Percentiles rank a stretch among this genome's conserved stretches.
phyloP scores from a whole-genome alignment of 2,113 vertebrate species.

The Mus pahari region DNA sequence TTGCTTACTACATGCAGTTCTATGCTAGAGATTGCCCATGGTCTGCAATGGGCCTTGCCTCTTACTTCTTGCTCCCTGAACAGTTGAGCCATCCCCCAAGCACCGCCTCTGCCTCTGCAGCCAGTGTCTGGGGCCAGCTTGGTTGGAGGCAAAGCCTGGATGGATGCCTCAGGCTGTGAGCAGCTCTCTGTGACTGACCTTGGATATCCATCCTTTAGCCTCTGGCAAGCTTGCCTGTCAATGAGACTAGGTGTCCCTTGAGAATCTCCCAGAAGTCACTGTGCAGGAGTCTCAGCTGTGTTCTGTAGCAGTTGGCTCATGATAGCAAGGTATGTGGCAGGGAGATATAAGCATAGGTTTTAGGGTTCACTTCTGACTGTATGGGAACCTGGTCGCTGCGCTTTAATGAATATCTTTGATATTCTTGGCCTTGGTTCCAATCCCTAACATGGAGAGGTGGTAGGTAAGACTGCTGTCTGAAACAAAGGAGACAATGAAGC shows the following conservation, averaged over 20 bases:
- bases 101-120: not conserved
- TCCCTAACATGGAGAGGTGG: too few species aligned
- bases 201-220: too few species aligned
- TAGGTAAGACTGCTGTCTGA: not conserved
- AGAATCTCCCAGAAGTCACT: not conserved
- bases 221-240: not conserved
- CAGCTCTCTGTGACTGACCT: not conserved
- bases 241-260: too few species aligned
- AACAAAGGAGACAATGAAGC: not conserved
- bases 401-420: not conserved
- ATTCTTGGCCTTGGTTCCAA: not conserved
- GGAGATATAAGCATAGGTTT: not conserved
- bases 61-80: not conserved
- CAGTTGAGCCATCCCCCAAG: not conserved
- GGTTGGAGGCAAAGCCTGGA: not conserved
- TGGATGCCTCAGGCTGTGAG: not conserved
- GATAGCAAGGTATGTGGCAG: accelerated
- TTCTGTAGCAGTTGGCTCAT: not conserved
- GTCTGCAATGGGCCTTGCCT: not conserved
- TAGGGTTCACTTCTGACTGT: not conserved
- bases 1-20: not conserved
- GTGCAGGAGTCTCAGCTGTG: not conserved
- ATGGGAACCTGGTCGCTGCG: not conserved
- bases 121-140: not conserved
- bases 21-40: too few species aligned